Evolutionary conservation across 2,888 invertebrate genomes (phyloP).

Genomic region (Pecten maximus): DNA sequence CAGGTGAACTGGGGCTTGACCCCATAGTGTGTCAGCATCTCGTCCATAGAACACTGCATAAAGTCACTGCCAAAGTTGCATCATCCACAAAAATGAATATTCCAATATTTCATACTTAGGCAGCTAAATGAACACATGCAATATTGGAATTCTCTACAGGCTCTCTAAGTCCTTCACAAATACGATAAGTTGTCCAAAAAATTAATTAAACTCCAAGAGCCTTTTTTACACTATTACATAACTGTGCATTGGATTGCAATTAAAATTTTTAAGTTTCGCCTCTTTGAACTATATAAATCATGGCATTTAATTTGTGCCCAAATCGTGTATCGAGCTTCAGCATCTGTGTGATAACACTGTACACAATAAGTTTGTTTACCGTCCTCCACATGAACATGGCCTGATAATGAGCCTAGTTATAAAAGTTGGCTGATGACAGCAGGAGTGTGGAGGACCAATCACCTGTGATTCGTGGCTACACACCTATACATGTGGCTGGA

Average conservation of each 20-base stretch:
- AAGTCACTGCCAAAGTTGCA: constrained; percentile 5
- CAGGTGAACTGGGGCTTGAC: constrained; percentile 74
- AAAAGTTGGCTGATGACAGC: background rate
- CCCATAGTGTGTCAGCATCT: constrained; percentile 70
- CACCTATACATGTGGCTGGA: background rate
- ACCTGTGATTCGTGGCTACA: background rate
- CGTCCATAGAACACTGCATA: constrained; percentile 56
- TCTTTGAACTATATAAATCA: background rate
- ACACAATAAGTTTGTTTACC: background rate
- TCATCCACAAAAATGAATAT: background rate
- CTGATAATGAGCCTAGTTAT: background rate
- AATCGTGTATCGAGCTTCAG: background rate
- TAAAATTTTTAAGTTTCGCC: background rate
- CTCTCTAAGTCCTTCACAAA: background rate
- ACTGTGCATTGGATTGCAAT: background rate
- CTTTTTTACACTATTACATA: background rate
- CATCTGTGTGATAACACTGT: background rate
- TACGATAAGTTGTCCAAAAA: constrained; percentile 6
- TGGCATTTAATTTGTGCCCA: background rate
- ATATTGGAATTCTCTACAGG: background rate
- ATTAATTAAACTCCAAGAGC: background rate
- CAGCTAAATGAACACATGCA: background rate
- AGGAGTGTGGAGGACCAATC: background rate
- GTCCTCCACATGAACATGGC: background rate
- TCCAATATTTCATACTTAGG: constrained; percentile 8